Percentiles rank a stretch among this genome's conserved stretches.
Evolutionary conservation across 1,140 invertebrate genomes (phyloP).

Genomic region (Cotesia glomerata): DNA sequence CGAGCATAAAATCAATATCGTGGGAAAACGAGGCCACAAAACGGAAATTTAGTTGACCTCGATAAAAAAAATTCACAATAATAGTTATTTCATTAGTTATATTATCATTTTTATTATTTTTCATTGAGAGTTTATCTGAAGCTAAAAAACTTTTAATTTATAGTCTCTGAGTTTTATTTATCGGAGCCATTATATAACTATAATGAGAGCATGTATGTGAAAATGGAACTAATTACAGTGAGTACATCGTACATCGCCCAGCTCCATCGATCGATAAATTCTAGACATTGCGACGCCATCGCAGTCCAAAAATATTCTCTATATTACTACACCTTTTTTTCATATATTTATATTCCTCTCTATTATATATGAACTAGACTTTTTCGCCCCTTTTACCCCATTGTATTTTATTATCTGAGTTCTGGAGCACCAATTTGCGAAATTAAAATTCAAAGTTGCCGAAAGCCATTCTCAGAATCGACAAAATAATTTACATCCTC

Average conservation of each 20-base stretch:
- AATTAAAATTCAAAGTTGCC: no score
- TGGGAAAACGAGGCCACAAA: conserved; percentile 17
- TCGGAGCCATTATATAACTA: not conserved
- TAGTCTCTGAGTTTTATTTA: no score
- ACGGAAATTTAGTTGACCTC: conserved; percentile 10
- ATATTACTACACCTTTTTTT: not conserved
- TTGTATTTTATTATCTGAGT: no score
- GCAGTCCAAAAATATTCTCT: not conserved
- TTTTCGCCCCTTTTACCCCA: no score
- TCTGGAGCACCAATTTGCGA: no score
- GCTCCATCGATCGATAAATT: conserved; percentile 4
- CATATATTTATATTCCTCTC: not conserved
- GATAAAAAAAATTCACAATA: not conserved
- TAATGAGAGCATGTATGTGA: not conserved
- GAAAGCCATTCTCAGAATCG: no score
- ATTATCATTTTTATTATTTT: not conserved
- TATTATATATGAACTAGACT: no score
- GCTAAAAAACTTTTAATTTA: not conserved
- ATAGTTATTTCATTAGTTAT: not conserved
- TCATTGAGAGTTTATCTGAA: not conserved
- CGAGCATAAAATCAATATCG: conserved; percentile 10
- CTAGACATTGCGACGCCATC: conserved; percentile 13
- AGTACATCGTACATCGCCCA: not conserved
- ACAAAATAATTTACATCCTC: no score
- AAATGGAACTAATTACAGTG: no score